A percentile compares a stretch with the other conserved stretches of the same genome.
Conservation (phyloP, 2,888 invertebrate genomes). For the Metellina segmentata region DNA sequence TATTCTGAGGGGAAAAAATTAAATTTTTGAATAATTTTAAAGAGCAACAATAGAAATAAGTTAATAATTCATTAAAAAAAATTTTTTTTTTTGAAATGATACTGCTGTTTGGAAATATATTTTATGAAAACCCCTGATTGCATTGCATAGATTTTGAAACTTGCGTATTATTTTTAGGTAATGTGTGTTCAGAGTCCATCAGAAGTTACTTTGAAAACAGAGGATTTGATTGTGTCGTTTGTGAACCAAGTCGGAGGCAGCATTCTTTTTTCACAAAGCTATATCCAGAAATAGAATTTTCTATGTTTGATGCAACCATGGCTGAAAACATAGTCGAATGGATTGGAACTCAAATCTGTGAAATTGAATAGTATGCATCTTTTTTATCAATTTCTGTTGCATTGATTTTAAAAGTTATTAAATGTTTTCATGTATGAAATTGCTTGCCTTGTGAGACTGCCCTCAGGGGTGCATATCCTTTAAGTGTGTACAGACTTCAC, state of each 20-base stretch:
- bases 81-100: too few species aligned
- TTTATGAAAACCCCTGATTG: too few species aligned
- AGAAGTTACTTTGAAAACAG: conserved; percentile 38
- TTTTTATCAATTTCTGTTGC: not conserved
- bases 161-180: conserved; percentile 1
- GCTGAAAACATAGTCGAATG: conserved; percentile 30
- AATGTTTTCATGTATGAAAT: not conserved
- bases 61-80: too few species aligned
- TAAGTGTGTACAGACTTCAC: too few species aligned
- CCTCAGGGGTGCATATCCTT: too few species aligned
- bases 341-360: conserved; percentile 47
- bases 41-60: too few species aligned
- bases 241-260: conserved; percentile 7
- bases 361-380: conserved; percentile 25
- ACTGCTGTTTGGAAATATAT: too few species aligned
- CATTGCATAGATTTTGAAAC: too few species aligned
- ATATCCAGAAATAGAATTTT: conserved; percentile 8
- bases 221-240: conserved; percentile 17
- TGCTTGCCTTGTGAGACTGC: too few species aligned
- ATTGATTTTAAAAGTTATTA: not conserved
- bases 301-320: conserved; percentile 12
- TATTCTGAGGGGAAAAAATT: too few species aligned
- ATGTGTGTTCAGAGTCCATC: conserved; percentile 44
- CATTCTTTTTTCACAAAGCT: not conserved
- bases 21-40: too few species aligned